Base-by-base conservation (phyloP, 1,140 invertebrate species). In the Aplysia californica region DNA sequence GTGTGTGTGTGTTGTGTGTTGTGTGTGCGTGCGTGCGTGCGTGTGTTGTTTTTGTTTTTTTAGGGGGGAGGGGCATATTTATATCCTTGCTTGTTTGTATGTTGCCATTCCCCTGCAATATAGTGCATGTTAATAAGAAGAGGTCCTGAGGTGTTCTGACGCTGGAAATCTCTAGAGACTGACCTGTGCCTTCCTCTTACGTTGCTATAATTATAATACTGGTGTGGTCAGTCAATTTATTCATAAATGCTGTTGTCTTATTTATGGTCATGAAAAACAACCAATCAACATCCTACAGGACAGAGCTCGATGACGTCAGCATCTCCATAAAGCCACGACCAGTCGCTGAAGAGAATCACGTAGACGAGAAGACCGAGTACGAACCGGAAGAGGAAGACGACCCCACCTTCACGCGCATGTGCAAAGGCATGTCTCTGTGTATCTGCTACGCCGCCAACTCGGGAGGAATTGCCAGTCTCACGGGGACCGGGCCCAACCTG, bases 401-500 rank as follows among this genome's bases (percentile, higher is more conserved):
- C 58, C 41, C 73, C 26, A 59, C 79, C 23, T 82, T 79, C 69
- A 55, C 56, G 18, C 44, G 78, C 23, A 66, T 87, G 64, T 83
- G 85, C 72, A 88, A 88, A 66, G 86, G 82, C 26, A 61, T 89
- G 71, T 85, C 83, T 26, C 85, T 97, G 72, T 92, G 93, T 6
- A 94, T 96, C 33, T 95, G 93, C 3, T 97, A 96, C 85, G 93
- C 95, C 0, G 93, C 96, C 1, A 92, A 91, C 76, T 87, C 96
- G 35, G 96, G 96, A 3, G 96, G 96, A 3, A 95, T 94, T 58
- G 95, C 95, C 0, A 96, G 95, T 0, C 88, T 98, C 2, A 96
- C 96, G 2, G 96, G 96, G 2, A 96, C 95, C 0, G 94, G 94
- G 10, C 96, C 96, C 26, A 97, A 98, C 90, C 91, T 97, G 21